Base-by-base conservation (phyloP, 2,888 invertebrate genomes). In the Harmothoe impar region DNA sequence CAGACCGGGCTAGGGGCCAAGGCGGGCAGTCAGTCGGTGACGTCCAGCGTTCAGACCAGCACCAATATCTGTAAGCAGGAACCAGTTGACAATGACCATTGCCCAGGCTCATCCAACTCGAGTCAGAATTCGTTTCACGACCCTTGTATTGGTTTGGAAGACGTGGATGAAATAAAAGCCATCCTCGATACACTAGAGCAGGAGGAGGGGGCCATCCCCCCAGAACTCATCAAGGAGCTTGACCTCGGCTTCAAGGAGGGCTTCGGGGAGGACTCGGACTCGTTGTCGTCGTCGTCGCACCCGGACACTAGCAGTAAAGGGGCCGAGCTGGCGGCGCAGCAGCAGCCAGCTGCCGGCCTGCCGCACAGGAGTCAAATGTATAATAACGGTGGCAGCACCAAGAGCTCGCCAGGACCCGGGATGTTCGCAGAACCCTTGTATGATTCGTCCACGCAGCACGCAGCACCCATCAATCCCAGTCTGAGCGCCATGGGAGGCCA, bases 161-260 rank as follows among this genome's bases (percentile, higher is more conserved):
- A 94, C 91, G 91, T 93, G 1, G 94, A 94, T 72, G 94, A 95
- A 88, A 92, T 95, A 20, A 94, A 93, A 68, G 93, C 93, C 78
- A 94, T 95, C 89, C 91, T 98, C 17, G 98, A 97, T 12, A 98
- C 98, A 0, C 96, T 98, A 91, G 98, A 98, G 94, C 98, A 98
- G 94, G 98, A 98, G 89, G 94, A 93, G 56, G 93, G 93, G 91
- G 85, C 91, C 89, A 91, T 92, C 92, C 89, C 93, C 91, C 17
- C 92, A n/a, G 91, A 91, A 20, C 85, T 91, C 51, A 85, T 91
- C 23, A 86, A 84, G 52, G 91, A 91, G n/a, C 54, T 89, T 15
- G 90, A 91, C 25, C 89, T 88, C 23, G 90, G 77, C 33, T 35
- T 86, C 77, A 90, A 89, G 56, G 56, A 72, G 43, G 62, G 23